Percentiles rank a stretch among this genome's conserved stretches.
Conservation (phyloP, 2,888 invertebrate species). For the Perizoma flavofasciatum region DNA sequence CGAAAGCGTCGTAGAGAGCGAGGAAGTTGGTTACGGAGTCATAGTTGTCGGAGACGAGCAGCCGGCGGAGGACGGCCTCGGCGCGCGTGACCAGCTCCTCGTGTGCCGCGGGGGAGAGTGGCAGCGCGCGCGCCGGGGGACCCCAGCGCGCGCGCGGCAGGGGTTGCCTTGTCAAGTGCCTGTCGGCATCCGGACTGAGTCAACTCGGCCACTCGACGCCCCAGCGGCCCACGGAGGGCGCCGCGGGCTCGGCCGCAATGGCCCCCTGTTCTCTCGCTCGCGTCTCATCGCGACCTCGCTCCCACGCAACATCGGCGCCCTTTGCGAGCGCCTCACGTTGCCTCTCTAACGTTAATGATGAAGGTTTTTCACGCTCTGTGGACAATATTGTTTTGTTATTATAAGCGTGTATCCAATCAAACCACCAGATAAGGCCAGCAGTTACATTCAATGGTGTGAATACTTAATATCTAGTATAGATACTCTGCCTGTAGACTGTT, state of each 20-base stretch:
- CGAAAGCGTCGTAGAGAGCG: conserved; percentile 86
- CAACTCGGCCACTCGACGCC: conserved; percentile 98
- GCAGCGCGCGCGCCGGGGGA: conserved; percentile 49
- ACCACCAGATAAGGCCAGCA: too few species aligned
- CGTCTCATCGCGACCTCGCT: conserved; percentile 57
- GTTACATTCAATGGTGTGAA: too few species aligned
- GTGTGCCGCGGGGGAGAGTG: conserved; percentile 83
- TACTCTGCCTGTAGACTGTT: too few species aligned
- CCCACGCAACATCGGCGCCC: conserved; percentile 76
- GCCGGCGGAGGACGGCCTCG: conserved; percentile 90
- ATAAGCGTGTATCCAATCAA: neutral
- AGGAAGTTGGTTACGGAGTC: conserved; percentile 95
- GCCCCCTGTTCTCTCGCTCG: conserved; percentile 48
- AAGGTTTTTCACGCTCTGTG: conserved; percentile 90
- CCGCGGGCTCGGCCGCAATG: conserved; percentile 78
- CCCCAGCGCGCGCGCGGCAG: conserved; percentile 54
- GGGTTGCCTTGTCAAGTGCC: conserved; percentile 59
- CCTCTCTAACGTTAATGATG: conserved; percentile 86
- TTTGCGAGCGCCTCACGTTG: conserved; percentile 85
- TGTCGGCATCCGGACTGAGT: conserved; percentile 88
- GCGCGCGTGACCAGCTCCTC: conserved; percentile 91
- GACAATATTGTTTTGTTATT: conserved; percentile 35
- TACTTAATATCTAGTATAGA: too few species aligned
- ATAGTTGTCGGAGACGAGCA: conserved; percentile 93
- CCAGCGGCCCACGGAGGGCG: conserved; percentile 95